phyloP scores from a whole-genome alignment of 2,797 vertebrate species.

The Spea hammondii region DNA sequence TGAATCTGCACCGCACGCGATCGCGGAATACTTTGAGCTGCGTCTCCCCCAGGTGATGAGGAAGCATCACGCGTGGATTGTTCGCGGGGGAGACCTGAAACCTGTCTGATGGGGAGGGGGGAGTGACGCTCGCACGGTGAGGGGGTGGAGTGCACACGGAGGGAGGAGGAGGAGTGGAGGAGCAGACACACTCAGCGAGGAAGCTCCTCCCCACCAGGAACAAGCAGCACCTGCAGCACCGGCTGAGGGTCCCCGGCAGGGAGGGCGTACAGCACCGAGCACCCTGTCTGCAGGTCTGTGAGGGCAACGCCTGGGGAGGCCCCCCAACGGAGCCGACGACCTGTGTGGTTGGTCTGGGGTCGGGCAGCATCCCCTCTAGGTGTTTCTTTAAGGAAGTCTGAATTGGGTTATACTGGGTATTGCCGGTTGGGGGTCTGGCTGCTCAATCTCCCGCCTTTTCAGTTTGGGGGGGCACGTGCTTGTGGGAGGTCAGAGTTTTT shows the following conservation, averaged over 20 bases:
- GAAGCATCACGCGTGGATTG: not conserved
- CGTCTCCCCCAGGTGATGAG: not conserved
- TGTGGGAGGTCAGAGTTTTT: no score
- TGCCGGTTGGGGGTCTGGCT: no score
- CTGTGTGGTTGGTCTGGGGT: not conserved
- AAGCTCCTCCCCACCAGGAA: slow-evolving; percentile 28
- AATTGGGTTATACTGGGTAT: no score
- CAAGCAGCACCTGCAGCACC: slow-evolving; percentile 38
- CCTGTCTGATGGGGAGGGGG: slow-evolving; percentile 11
- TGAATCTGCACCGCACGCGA: no score
- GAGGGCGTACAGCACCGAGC: slow-evolving; percentile 6
- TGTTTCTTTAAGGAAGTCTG: no score
- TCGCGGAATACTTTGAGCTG: no score
- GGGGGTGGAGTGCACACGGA: not conserved
- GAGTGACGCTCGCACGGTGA: not conserved
- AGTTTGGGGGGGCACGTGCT: no score
- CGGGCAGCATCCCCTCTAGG: no score
- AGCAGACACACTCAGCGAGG: not conserved
- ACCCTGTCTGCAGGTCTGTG: slow-evolving; percentile 9
- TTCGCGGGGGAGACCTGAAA: not conserved
- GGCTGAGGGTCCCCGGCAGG: not conserved
- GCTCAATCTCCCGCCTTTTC: no score
- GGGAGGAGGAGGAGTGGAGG: slow-evolving; percentile 4
- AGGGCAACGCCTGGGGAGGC: no score
- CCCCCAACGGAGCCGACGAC: not conserved